phyloP scores from a whole-genome alignment of 1,140 invertebrate genomes.

The Arctopsyche grandis region DNA sequence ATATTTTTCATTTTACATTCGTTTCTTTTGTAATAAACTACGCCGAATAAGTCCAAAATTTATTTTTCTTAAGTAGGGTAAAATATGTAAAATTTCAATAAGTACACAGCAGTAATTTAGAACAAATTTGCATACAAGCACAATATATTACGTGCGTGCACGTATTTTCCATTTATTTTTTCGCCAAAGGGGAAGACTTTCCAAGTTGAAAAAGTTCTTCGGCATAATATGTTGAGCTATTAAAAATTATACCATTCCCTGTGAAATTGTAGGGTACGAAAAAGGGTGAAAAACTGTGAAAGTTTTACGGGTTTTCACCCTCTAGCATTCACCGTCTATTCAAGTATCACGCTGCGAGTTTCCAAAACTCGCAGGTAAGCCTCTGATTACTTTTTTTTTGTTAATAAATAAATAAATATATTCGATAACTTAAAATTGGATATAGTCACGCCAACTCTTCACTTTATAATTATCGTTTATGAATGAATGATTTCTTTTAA shows the following conservation, averaged over 20 bases:
- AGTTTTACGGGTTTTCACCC: conserved; percentile 5
- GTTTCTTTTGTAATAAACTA: no score
- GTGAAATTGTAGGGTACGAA: conserved; percentile 2
- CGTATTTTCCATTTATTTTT: no score
- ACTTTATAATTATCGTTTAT: no score
- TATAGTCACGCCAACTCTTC: neutral
- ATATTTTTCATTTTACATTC: no score
- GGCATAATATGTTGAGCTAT: conserved; percentile 10
- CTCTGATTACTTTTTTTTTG: conserved; percentile 9
- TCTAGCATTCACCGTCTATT: neutral
- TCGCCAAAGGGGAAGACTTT: neutral
- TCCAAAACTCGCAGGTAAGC: neutral
- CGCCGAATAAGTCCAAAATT: no score
- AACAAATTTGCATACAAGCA: no score
- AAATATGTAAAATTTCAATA: no score
- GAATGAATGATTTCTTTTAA: no score
- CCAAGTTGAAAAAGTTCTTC: neutral
- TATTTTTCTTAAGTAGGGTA: no score
- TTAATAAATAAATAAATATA: neutral
- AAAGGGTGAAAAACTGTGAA: conserved; percentile 30
- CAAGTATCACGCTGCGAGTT: conserved; percentile 6
- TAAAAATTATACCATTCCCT: conserved; percentile 21
- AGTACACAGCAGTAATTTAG: no score
- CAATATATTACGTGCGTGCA: no score
- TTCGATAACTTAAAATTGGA: neutral